A percentile compares a stretch with the other conserved stretches of the same genome.
phyloP scores from a whole-genome alignment of 2,797 vertebrate species.

The Sebastes diaconus region DNA sequence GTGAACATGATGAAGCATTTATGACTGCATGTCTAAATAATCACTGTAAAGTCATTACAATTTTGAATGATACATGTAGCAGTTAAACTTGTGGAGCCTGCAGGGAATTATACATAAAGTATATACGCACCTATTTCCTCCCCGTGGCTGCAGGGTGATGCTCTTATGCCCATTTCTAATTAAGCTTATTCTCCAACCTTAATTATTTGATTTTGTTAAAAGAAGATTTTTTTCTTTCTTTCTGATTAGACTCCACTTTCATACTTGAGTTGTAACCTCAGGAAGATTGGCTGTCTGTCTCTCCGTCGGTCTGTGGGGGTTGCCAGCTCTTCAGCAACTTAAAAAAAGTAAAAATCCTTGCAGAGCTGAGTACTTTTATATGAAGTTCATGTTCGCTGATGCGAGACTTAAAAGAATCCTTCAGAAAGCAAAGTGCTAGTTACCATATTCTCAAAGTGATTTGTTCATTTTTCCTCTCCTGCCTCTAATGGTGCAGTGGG shows the following conservation, averaged over 20 bases:
- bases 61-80: neutral
- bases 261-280: conserved; percentile 22
- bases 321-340: conserved; percentile 44
- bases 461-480: conserved; percentile 42
- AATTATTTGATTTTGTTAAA: conserved; percentile 36
- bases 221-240: neutral
- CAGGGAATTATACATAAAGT: neutral
- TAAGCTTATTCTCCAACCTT: conserved; percentile 26
- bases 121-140: neutral
- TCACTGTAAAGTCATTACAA: neutral
- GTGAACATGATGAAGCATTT: neutral
- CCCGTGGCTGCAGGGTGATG: conserved; percentile 6
- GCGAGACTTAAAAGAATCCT: conserved; percentile 37
- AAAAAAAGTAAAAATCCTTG: conserved; percentile 31
- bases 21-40: neutral
- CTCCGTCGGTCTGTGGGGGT: conserved; percentile 4
- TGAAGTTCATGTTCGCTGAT: conserved; percentile 39
- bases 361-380: conserved; percentile 28
- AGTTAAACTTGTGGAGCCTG: neutral
- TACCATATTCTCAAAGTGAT: conserved; percentile 40
- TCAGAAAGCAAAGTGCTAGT: conserved; percentile 43
- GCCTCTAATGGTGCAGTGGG: conserved; percentile 17
- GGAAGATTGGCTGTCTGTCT: conserved; percentile 8
- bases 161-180: conserved; percentile 26
- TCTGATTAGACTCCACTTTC: conserved; percentile 39